phyloP scores from a whole-genome alignment of 2,888 invertebrate species.

The Eristalis arbustorum region DNA sequence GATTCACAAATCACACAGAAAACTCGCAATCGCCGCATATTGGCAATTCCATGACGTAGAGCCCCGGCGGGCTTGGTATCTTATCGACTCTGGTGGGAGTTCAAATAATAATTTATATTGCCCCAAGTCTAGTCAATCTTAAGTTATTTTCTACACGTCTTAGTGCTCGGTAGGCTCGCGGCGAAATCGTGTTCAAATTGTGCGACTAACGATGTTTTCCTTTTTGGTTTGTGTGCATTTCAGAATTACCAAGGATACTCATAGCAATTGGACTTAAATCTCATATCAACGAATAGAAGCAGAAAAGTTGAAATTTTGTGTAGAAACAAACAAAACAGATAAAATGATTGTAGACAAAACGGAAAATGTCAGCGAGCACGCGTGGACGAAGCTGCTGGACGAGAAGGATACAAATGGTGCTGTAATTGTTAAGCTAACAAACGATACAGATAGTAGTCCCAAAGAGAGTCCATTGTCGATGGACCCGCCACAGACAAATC shows the following conservation, averaged over 20 bases:
- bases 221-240: conserved; percentile 84
- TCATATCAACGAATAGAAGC: conserved; percentile 83
- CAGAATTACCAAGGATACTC: conserved; percentile 90
- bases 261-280: conserved; percentile 77
- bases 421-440: conserved; percentile 75
- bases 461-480: conserved; percentile 76
- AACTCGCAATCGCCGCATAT: neutral
- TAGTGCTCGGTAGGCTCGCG: conserved; percentile 41
- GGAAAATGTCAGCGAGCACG: conserved; percentile 77
- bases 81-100: conserved; percentile 41
- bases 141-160: conserved; percentile 48
- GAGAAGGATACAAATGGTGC: conserved; percentile 75
- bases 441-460: conserved; percentile 71
- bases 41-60: conserved; percentile 47
- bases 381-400: conserved; percentile 79
- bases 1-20: conserved; percentile 53
- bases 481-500: conserved; percentile 73
- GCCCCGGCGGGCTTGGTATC: conserved; percentile 5
- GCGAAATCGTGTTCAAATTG: neutral
- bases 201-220: conserved; percentile 2
- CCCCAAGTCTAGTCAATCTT: conserved; percentile 12
- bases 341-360: conserved; percentile 79
- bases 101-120: conserved; percentile 55
- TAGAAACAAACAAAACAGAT: conserved; percentile 1
- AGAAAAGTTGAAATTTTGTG: conserved; percentile 31